These are phyloP conservation scores for Subacronicta megacephala DNA, from an alignment of 2,888 invertebrate genomes.

Conservation along the genomic window DNA sequence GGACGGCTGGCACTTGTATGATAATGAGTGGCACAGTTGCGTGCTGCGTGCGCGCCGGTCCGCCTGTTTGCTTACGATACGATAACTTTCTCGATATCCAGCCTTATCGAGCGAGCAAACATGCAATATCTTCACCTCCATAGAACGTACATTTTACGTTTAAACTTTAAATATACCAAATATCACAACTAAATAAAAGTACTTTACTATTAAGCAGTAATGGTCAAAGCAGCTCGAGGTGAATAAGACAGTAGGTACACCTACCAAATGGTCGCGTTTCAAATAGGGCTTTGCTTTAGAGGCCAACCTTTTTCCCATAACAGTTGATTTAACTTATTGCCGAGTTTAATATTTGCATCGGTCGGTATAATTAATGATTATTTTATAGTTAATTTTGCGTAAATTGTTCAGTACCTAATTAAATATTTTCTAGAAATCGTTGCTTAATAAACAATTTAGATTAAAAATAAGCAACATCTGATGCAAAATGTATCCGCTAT, in stretches of 20 bases:
- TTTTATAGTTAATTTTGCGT: no score
- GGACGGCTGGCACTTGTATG: conserved; percentile 42
- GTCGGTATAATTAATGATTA: no score
- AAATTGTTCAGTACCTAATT: no score
- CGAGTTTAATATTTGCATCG: no score
- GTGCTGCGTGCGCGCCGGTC: conserved; percentile 49
- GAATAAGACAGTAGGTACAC: no score
- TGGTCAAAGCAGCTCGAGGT: no score
- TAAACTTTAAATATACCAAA: not conserved
- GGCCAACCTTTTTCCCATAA: no score
- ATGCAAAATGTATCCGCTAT: not conserved
- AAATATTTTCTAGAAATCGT: no score
- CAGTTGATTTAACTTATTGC: no score
- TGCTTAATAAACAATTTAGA: no score
- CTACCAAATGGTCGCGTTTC: no score
- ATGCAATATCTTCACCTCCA: conserved; percentile 63
- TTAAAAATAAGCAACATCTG: not conserved
- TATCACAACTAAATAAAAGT: not conserved
- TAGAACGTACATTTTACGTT: conserved; percentile 48
- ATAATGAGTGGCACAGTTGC: conserved; percentile 62
- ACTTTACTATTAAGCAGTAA: not conserved
- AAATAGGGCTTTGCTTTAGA: no score
- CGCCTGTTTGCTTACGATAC: conserved; percentile 75
- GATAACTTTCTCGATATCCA: conserved; percentile 82
- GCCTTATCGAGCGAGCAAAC: conserved; percentile 73